Conservation (phyloP, 2,888 invertebrate genomes). For the Parelbella ahira region DNA sequence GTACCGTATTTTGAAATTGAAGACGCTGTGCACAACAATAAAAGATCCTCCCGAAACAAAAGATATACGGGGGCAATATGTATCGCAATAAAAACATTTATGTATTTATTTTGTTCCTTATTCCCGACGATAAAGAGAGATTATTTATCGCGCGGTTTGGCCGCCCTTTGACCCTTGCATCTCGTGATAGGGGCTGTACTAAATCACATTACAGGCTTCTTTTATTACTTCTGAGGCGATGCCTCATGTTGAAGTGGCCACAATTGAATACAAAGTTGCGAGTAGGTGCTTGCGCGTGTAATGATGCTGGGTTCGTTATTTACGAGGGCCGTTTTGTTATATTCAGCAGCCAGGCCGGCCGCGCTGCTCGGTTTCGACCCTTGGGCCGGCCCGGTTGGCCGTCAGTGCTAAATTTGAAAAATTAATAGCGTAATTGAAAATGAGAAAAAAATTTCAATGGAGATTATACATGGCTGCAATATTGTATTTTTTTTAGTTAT, state of each 20-base stretch:
- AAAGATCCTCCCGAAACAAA: slow-evolving; percentile 16
- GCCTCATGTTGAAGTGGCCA: slow-evolving; percentile 20
- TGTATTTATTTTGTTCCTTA: slow-evolving; percentile 22
- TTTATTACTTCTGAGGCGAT: slow-evolving; percentile 22
- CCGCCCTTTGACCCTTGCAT: slow-evolving; percentile 25
- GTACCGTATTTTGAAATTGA: slow-evolving; percentile 17
- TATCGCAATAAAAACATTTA: slow-evolving; percentile 23
- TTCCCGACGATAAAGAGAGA: slow-evolving; percentile 23
- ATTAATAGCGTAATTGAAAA: too few species aligned
- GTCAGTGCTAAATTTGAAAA: too few species aligned
- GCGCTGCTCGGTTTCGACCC: too few species aligned
- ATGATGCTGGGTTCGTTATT: slow-evolving; percentile 8
- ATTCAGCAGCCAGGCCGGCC: neutral
- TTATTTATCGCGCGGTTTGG: slow-evolving; percentile 22
- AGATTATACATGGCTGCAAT: too few species aligned
- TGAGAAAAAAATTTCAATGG: too few species aligned
- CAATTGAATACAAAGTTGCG: slow-evolving; percentile 24
- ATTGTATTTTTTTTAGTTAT: too few species aligned
- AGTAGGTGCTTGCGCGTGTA: slow-evolving; percentile 15
- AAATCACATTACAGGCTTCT: slow-evolving; percentile 24
- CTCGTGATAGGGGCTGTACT: slow-evolving; percentile 23
- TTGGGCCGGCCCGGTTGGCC: too few species aligned
- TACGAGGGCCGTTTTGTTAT: slow-evolving; percentile 10
- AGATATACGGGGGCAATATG: slow-evolving; percentile 23
- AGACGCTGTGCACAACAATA: slow-evolving; percentile 11